phyloP scores from a whole-genome alignment of 2,113 vertebrate species.

The Misgurnus mizolepis region DNA sequence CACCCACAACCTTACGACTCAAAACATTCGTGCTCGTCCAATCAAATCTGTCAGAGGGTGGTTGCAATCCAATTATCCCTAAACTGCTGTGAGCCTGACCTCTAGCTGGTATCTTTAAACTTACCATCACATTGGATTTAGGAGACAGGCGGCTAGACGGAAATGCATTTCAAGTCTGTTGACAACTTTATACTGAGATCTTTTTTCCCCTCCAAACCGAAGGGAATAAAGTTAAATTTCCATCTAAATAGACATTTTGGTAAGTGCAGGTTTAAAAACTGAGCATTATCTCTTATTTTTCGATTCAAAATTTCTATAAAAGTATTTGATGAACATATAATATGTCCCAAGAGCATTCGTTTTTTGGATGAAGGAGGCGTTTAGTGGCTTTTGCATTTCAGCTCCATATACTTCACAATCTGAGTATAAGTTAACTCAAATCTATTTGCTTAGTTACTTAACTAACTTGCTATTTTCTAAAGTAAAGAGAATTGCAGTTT shows the following conservation, averaged over 20 bases:
- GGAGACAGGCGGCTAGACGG: neutral
- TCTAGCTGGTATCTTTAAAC: constrained; percentile 16
- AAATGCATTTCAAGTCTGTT: constrained; percentile 1
- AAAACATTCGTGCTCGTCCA: constrained; percentile 35
- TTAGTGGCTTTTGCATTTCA: too few relatives aligned
- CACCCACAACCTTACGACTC: constrained; percentile 25
- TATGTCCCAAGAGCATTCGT: too few relatives aligned
- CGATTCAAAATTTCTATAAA: too few relatives aligned
- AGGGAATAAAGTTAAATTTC: neutral
- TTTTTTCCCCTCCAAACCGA: neutral
- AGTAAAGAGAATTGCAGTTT: neutral
- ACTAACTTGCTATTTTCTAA: neutral
- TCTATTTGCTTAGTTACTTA: constrained; percentile 7
- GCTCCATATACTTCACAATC: too few relatives aligned
- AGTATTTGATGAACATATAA: too few relatives aligned
- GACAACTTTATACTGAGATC: neutral
- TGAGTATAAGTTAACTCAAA: neutral
- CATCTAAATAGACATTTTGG: neutral
- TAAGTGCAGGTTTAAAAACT: constrained; percentile 1
- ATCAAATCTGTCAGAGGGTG: constrained; percentile 45
- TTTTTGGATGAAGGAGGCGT: too few relatives aligned
- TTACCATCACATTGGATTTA: neutral
- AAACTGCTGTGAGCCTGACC: constrained; percentile 24
- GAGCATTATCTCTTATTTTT: neutral
- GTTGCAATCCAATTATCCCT: constrained; percentile 44